phyloP scores from a whole-genome alignment of 2,888 invertebrate genomes.

The Macropis europaea region DNA sequence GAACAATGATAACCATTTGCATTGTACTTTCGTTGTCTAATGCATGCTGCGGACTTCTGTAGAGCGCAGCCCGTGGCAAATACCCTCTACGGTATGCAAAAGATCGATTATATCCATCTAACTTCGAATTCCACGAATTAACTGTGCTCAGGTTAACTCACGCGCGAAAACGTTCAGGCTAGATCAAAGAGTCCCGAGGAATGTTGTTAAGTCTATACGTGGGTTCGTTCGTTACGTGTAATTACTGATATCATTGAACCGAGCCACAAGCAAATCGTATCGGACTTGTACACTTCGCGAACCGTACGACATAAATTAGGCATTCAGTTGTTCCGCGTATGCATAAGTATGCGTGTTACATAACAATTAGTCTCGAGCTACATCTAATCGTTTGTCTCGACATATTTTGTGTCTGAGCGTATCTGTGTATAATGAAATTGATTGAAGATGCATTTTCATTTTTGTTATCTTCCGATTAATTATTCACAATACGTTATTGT shows the following conservation, averaged over 20 bases:
- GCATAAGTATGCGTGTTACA: slow-evolving; percentile 1
- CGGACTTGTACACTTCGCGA: slow-evolving; percentile 9
- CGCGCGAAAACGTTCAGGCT: slow-evolving; percentile 38
- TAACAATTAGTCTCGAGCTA: neutral
- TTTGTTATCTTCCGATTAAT: neutral
- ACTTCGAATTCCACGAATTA: slow-evolving; percentile 42
- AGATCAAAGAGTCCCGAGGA: slow-evolving; percentile 53
- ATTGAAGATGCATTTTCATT: neutral
- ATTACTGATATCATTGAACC: slow-evolving; percentile 47
- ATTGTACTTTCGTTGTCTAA: slow-evolving; percentile 13
- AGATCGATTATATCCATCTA: slow-evolving; percentile 42
- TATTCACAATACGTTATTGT: no score
- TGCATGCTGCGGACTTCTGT: slow-evolving; percentile 4
- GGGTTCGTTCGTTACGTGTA: slow-evolving; percentile 33
- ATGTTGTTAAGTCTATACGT: slow-evolving; percentile 34
- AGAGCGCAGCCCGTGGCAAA: slow-evolving; percentile 9
- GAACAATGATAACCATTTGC: slow-evolving; percentile 17
- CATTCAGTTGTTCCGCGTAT: slow-evolving; percentile 17
- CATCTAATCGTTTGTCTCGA: neutral
- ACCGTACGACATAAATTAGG: slow-evolving; percentile 24
- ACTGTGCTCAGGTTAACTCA: slow-evolving; percentile 34
- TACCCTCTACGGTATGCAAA: slow-evolving; percentile 16
- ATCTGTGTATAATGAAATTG: neutral
- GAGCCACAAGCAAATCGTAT: slow-evolving; percentile 21
- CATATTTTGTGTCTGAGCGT: neutral